Conservation (phyloP, 2,797 vertebrate species). For the Lacerta bilineata region DNA sequence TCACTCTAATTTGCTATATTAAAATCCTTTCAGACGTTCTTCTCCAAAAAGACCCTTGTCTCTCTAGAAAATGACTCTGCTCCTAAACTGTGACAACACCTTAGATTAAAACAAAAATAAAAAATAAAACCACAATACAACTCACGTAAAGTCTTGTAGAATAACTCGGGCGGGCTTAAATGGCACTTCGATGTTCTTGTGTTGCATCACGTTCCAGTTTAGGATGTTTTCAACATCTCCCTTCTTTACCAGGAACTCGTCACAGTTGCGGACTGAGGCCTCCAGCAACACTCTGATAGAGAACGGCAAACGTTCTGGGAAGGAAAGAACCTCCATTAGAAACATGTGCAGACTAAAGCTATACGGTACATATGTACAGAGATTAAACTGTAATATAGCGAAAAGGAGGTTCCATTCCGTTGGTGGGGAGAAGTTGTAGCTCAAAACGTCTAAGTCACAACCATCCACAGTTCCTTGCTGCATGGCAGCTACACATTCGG, state of each 20-base stretch:
- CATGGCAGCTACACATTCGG: neutral
- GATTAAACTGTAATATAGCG: neutral
- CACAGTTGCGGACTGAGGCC: constrained; percentile 94
- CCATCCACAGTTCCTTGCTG: neutral
- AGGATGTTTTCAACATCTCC: constrained; percentile 94
- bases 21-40: neutral
- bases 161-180: constrained; percentile 96
- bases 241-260: constrained; percentile 92
- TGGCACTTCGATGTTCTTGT: constrained; percentile 91
- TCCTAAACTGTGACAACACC: neutral
- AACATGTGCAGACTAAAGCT: neutral
- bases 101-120: neutral
- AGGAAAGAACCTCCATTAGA: too few relatives aligned
- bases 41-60: neutral
- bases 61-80: neutral
- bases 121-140: neutral
- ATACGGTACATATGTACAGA: neutral
- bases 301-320: constrained; percentile 88
- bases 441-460: neutral
- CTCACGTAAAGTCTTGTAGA: constrained; percentile 97
- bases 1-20: neutral
- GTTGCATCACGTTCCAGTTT: constrained; percentile 91
- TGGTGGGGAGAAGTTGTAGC: neutral
- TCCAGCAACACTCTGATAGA: constrained; percentile 95
- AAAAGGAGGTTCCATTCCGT: neutral